A percentile compares a stretch with the other conserved stretches of the same genome.
Conservation (phyloP, 2,113 vertebrate species). For the Trachemys scripta region DNA sequence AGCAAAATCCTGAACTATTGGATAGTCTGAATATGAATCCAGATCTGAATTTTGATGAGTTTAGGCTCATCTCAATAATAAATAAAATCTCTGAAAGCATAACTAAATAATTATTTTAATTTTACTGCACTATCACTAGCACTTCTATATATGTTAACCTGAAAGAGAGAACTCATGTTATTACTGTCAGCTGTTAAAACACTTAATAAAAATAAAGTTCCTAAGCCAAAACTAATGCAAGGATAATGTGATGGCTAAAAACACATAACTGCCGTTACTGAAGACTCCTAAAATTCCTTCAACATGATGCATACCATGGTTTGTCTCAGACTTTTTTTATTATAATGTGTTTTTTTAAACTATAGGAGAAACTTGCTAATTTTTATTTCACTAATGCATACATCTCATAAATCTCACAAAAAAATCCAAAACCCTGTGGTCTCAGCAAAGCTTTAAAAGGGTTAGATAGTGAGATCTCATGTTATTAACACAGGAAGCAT, state of each 20-base stretch:
- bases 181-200: conserved; percentile 37
- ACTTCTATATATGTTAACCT: conserved; percentile 19
- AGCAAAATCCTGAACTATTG: background rate
- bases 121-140: conserved; percentile 8
- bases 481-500: background rate
- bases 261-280: background rate
- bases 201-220: conserved; percentile 21
- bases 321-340: background rate
- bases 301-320: background rate
- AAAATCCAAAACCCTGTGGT: background rate
- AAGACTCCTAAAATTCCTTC: background rate
- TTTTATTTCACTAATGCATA: background rate
- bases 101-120: conserved; percentile 38
- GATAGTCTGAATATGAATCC: background rate
- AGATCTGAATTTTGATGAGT: background rate
- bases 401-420: background rate
- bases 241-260: conserved; percentile 3
- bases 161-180: conserved; percentile 8
- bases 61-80: background rate
- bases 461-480: background rate
- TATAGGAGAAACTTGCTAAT: background rate
- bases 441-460: background rate
- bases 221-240: conserved; percentile 8
- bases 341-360: background rate
- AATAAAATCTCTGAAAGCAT: background rate